phyloP scores from a whole-genome alignment of 2,888 invertebrate genomes.

The Pammene aurita region DNA sequence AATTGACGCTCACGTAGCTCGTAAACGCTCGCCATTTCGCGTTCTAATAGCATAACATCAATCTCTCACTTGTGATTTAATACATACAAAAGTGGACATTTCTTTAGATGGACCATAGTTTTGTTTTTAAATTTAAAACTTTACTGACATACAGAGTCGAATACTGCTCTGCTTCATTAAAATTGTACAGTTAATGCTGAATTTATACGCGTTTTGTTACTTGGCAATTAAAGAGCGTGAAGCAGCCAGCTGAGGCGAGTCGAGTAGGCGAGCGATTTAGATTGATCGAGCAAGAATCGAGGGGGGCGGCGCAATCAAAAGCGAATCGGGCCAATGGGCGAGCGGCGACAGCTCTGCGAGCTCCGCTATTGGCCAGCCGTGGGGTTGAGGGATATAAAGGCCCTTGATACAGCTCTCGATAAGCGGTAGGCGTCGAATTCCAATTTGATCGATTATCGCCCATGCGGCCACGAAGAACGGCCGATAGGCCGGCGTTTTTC shows the following conservation, averaged over 20 bases:
- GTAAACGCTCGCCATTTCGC: constrained; percentile 41
- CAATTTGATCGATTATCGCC: constrained; percentile 77
- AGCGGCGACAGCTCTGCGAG: constrained; percentile 56
- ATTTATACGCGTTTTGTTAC: constrained; percentile 43
- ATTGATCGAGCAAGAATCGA: constrained; percentile 80
- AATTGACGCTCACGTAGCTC: constrained; percentile 44
- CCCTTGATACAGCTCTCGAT: constrained; percentile 80
- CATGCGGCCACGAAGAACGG: constrained; percentile 52
- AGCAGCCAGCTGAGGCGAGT: constrained; percentile 61
- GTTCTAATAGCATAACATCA: constrained; percentile 34
- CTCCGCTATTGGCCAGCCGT: constrained; percentile 68
- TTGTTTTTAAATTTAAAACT: not conserved
- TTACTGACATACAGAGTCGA: not conserved
- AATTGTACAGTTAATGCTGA: constrained; percentile 19
- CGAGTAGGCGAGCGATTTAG: constrained; percentile 73
- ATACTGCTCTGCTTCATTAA: not conserved
- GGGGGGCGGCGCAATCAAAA: constrained; percentile 81
- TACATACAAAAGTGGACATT: constrained; percentile 19
- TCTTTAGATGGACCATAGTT: not conserved
- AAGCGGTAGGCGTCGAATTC: constrained; percentile 76
- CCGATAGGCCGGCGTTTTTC: constrained; percentile 47
- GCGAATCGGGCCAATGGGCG: constrained; percentile 77
- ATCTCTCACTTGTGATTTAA: constrained; percentile 39
- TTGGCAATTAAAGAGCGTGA: constrained; percentile 57
- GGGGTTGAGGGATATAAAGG: constrained; percentile 74